Evolutionary conservation across 2,888 invertebrate genomes (phyloP).

Genomic region (Harpalus rubripes): DNA sequence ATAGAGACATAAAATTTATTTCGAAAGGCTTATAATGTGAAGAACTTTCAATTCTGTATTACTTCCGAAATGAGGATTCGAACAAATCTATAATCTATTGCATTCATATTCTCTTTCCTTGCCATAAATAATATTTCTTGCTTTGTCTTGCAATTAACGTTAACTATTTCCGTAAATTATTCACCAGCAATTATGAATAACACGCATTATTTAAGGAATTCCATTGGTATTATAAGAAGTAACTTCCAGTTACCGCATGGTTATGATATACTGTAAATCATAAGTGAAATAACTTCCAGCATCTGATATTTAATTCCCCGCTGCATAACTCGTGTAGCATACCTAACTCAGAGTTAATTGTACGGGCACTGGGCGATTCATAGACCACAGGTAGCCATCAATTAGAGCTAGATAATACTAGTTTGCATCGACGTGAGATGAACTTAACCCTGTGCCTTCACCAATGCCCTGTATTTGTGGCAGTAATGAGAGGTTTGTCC

Average conservation of each 20-base stretch:
- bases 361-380: conserved; percentile 56
- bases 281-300: conserved; percentile 16
- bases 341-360: conserved; percentile 58
- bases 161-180: no score
- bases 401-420: conserved; percentile 62
- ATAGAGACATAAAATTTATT: no score
- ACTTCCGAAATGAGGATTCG: no score
- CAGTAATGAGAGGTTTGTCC: conserved; percentile 53
- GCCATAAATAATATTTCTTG: no score
- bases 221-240: background rate
- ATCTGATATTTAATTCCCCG: conserved; percentile 40
- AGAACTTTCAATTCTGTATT: no score
- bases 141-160: no score
- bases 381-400: conserved; percentile 65
- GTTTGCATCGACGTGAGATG: conserved; percentile 52
- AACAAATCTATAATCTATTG: no score
- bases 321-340: conserved; percentile 14
- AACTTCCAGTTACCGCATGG: background rate
- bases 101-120: no score
- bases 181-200: no score
- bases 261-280: conserved; percentile 19
- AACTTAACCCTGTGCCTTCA: conserved; percentile 40
- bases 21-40: no score
- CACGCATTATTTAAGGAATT: no score
- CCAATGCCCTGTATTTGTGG: conserved; percentile 43